Percentiles rank a stretch among this genome's conserved stretches.
Evolutionary conservation across 2,888 invertebrate genomes (phyloP).

Genomic region (Drosophila nr. perissopoda): DNA sequence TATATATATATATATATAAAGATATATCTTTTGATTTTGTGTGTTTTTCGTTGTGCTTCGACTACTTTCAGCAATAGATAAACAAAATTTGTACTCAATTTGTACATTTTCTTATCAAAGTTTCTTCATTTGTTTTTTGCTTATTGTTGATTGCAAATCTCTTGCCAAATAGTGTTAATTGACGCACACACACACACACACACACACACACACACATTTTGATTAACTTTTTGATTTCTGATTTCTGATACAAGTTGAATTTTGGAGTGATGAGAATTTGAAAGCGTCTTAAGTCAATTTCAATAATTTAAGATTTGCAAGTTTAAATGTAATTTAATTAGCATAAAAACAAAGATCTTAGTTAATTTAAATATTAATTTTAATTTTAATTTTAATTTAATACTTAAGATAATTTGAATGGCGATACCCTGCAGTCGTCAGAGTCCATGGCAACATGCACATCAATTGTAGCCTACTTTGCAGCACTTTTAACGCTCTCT

Average conservation of each 20-base stretch:
- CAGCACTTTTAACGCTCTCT: not conserved
- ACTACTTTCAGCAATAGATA: not conserved
- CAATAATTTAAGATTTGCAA: not conserved
- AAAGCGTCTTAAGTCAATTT: not conserved
- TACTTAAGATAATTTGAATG: not conserved
- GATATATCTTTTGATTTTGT: constrained; percentile 9
- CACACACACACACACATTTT: not conserved
- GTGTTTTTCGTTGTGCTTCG: constrained; percentile 13
- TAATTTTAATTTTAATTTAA: not conserved
- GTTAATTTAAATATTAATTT: not conserved
- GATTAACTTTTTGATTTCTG: not conserved
- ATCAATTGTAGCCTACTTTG: not conserved
- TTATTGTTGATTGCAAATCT: not conserved
- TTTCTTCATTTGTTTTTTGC: not conserved
- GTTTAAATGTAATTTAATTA: not conserved
- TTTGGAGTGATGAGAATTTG: not conserved
- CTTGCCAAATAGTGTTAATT: not conserved
- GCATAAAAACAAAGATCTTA: not conserved
- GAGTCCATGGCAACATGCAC: not conserved
- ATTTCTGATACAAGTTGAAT: not conserved
- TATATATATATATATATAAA: not conserved
- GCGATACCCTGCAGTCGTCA: too few species aligned
- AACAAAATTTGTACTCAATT: not conserved
- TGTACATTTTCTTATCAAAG: not conserved
- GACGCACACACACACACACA: not conserved